Evolutionary conservation across 2,888 invertebrate species (phyloP), one percentile per base, ranked within the genome.

Genomic region (Caenorhabditis sp.): DNA sequence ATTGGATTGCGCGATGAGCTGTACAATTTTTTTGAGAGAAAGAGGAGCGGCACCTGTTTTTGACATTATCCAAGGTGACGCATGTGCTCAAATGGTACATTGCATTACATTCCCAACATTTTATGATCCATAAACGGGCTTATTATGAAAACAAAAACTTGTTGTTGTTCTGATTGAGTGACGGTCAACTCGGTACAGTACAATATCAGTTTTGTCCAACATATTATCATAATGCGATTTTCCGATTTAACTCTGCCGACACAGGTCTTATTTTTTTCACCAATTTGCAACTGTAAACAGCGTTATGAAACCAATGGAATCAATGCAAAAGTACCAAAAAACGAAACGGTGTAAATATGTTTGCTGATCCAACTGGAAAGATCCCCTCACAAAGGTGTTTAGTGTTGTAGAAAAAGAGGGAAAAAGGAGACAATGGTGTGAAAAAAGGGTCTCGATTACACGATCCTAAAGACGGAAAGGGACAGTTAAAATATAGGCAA

Each of bases 161-260:
- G n/a, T n/a, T n/a, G n/a, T n/a, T n/a, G n/a, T n/a, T n/a, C n/a
- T n/a, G n/a, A n/a, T n/a, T n/a, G 30, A 5, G 30, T 9, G 9
- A 35, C 2, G 13, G 4, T 2, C 35, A 26, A 17, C 9, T 24
- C 46, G 20, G 15, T 22, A 56, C 68, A 48, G 41, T 52, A 50
- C 52, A 43, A 32, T 58, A 56, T 56, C 55, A 63, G n/a, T 22
- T 17, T 46, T 17, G 32, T 53, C 35, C n/a, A 24, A 7, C 20
- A 27, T 27, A 68, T 68, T 68, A 58, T 17, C 68, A 68, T 68
- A 68, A 68, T 68, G 50, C 68, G 58, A 68, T 68, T 68, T 48
- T 41, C 22, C 27, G 20, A 27, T 35, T 62, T 39, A 55, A 56
- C 35, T 37, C 13, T 11, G 8, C 30, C 58, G 46, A 43, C 11